phyloP scores from a whole-genome alignment of 2,113 vertebrate species.

The Vimba vimba region DNA sequence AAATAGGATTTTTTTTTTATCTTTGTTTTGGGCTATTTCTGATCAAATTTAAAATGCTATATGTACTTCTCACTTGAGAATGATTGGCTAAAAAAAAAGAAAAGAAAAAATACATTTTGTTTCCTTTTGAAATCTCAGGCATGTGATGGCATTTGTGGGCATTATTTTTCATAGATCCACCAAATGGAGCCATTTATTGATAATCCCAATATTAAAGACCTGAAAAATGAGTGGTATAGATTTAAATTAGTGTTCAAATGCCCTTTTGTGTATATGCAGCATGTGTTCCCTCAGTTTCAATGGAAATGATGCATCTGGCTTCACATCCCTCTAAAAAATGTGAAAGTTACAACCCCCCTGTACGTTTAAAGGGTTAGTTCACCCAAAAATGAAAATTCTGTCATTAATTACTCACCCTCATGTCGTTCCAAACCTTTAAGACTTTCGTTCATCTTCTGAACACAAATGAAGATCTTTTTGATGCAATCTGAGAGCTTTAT shows the following conservation, averaged over 20 bases:
- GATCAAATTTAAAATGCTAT: too few relatives aligned
- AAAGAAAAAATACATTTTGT: too few relatives aligned
- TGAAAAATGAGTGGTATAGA: background rate
- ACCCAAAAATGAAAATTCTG: too few relatives aligned
- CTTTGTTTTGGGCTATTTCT: too few relatives aligned
- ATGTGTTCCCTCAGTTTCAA: background rate
- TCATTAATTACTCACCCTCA: too few relatives aligned
- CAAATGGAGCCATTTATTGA: background rate
- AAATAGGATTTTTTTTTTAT: too few relatives aligned
- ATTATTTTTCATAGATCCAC: background rate
- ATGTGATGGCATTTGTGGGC: background rate
- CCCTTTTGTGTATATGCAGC: background rate
- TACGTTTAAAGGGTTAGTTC: background rate
- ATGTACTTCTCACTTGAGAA: background rate
- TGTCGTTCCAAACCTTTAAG: too few relatives aligned
- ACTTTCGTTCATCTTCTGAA: too few relatives aligned
- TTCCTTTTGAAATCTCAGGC: background rate
- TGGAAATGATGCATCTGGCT: background rate
- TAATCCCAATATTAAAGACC: background rate
- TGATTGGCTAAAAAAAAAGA: background rate
- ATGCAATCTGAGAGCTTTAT: too few relatives aligned
- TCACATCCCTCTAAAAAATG: background rate
- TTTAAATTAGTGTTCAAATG: background rate
- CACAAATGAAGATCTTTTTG: too few relatives aligned
- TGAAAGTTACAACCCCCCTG: background rate